A percentile compares a stretch with the other conserved stretches of the same genome.
Conservation (phyloP, 2,113 vertebrate genomes). For the Telmatochromis brachygnathus region DNA sequence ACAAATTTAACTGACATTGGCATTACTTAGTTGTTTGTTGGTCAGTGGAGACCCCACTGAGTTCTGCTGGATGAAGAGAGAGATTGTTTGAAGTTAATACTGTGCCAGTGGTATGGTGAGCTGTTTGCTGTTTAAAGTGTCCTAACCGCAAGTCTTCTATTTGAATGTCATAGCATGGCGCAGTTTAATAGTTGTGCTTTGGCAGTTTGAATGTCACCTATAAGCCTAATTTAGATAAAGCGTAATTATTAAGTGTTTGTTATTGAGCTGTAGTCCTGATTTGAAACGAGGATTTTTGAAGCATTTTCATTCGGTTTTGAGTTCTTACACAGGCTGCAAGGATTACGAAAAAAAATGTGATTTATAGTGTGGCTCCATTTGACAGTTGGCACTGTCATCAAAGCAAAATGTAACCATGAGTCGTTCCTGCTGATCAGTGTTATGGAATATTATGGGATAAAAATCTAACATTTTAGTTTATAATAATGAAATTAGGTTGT, state of each 20-base stretch:
- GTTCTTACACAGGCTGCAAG: background rate
- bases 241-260: background rate
- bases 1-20: background rate
- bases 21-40: background rate
- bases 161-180: background rate
- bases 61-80: background rate
- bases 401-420: background rate
- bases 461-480: background rate
- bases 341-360: background rate
- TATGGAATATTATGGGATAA: background rate
- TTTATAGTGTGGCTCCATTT: background rate
- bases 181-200: background rate
- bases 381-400: background rate
- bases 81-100: background rate
- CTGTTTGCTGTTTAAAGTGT: background rate
- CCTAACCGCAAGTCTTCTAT: background rate
- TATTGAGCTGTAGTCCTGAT: background rate
- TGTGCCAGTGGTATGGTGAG: background rate
- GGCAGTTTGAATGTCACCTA: background rate
- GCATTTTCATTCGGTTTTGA: background rate
- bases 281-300: fast-evolving
- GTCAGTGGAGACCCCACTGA: background rate
- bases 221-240: background rate
- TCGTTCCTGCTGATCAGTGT: background rate
- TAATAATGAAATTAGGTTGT: background rate